These are phyloP conservation scores for Meles meles DNA, from an alignment of 2,113 vertebrate species.

Conservation along the genomic window DNA sequence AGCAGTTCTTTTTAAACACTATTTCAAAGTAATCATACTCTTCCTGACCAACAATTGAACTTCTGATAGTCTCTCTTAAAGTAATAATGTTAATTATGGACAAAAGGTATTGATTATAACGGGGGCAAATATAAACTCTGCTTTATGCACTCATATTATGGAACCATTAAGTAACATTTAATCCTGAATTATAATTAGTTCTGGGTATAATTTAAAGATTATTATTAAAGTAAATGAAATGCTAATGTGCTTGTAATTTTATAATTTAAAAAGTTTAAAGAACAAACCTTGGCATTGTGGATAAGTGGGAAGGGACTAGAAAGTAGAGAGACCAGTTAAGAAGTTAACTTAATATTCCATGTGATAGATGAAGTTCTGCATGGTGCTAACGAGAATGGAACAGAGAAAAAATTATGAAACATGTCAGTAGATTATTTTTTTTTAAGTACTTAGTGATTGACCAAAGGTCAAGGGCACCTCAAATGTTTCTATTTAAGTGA, in stretches of 20 bases:
- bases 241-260: not conserved
- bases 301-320: not conserved
- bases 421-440: not conserved
- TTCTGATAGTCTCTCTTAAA: not conserved
- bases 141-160: not conserved
- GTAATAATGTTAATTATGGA: not conserved
- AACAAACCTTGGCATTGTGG: not conserved
- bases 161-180: not conserved
- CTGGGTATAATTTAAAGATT: not conserved
- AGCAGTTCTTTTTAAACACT: not conserved
- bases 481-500: not conserved
- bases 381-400: not conserved
- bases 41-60: not conserved
- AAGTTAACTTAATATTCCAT: not conserved
- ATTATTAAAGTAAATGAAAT: not conserved
- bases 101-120: not conserved
- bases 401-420: not conserved
- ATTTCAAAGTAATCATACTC: slow-evolving; percentile 4
- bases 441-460: not conserved
- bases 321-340: not conserved
- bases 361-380: not conserved
- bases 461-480: not conserved
- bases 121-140: not conserved
- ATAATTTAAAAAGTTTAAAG: not conserved
- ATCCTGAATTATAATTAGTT: not conserved